Conservation (phyloP, 2,888 invertebrate species). For the Acrobasis suavella region DNA sequence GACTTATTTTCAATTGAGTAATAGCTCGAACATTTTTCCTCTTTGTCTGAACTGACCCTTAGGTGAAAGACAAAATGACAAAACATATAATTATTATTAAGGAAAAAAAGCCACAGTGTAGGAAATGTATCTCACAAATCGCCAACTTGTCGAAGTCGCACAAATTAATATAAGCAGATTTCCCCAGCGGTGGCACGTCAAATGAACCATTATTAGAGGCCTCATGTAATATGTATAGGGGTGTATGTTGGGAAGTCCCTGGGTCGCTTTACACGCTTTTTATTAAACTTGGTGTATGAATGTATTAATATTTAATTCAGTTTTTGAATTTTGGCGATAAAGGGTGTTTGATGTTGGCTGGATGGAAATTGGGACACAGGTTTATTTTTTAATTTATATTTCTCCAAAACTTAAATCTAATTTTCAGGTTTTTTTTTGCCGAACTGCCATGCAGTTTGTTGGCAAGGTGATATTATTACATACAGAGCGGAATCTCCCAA, state of each 20-base stretch:
- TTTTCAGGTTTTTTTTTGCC: too few species aligned
- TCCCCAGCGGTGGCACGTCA: slow-evolving; percentile 17
- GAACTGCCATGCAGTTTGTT: too few species aligned
- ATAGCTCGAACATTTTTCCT: too few species aligned
- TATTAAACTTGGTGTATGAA: slow-evolving; percentile 12
- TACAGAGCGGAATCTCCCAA: too few species aligned
- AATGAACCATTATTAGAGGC: slow-evolving; percentile 18
- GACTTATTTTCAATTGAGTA: too few species aligned
- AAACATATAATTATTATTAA: too few species aligned
- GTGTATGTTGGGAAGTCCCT: slow-evolving; percentile 1
- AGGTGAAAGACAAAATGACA: too few species aligned
- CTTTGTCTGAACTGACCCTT: too few species aligned
- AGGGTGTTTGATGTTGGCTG: not conserved
- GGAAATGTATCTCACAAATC: not conserved
- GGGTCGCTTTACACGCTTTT: slow-evolving; percentile 8
- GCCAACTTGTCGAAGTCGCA: not conserved
- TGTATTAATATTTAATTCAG: not conserved
- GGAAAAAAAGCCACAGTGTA: not conserved
- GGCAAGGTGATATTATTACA: too few species aligned
- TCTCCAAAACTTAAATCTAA: too few species aligned
- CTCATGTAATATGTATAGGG: slow-evolving; percentile 10
- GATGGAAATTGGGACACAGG: too few species aligned
- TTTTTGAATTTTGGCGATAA: not conserved
- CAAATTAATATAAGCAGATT: slow-evolving; percentile 18
- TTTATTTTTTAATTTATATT: too few species aligned